Conservation (phyloP, 2,113 vertebrate species). For the Calyptommatus sinebrachiatus region DNA sequence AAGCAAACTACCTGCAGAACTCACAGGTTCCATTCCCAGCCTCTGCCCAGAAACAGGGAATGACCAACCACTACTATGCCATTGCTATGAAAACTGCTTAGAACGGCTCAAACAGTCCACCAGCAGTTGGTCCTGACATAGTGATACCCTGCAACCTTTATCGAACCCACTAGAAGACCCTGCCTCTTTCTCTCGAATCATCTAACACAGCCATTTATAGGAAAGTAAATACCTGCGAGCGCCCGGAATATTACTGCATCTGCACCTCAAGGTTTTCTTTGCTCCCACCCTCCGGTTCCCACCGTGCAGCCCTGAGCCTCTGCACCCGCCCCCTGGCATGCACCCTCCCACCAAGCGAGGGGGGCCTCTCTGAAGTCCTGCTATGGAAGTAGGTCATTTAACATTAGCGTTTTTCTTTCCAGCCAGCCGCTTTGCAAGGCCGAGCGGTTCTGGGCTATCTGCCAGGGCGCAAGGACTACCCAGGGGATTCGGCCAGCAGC, state of each 20-base stretch:
- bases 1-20: no score
- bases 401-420: background rate
- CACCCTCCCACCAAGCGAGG: background rate
- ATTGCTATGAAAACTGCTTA: no score
- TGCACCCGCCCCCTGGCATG: background rate
- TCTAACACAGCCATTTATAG: background rate
- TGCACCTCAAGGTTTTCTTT: background rate
- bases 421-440: background rate
- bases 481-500: background rate
- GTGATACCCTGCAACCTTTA: no score
- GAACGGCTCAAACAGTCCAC: no score
- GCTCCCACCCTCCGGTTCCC: background rate
- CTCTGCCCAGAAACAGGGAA: no score
- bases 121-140: no score
- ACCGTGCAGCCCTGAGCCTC: background rate
- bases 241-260: background rate
- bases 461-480: background rate
- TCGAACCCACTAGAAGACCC: no score
- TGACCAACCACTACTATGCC: no score
- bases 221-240: background rate
- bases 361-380: background rate
- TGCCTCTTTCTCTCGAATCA: background rate
- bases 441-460: conserved; percentile 7
- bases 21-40: no score
- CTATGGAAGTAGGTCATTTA: conserved; percentile 9